Percentiles rank a stretch among this genome's conserved stretches.
These are phyloP conservation scores for Dasyprocta punctata DNA, from an alignment of 2,113 vertebrate species.

Conservation along the genomic window DNA sequence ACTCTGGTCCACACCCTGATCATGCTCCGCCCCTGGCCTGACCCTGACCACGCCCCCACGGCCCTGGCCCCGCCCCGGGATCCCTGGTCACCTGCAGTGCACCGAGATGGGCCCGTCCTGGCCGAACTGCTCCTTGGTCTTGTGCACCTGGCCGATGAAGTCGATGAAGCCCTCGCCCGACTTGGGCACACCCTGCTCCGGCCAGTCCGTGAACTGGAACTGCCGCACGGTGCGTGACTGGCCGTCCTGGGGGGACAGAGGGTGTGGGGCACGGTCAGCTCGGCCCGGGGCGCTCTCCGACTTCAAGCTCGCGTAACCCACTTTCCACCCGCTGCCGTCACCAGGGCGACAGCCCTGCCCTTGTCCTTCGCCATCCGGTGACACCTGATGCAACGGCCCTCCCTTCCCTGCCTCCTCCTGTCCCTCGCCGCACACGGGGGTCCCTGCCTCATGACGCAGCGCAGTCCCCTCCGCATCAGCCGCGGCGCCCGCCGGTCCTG, in stretches of 20 bases:
- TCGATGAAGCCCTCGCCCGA: constrained; percentile 98
- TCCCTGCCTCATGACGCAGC: too few species aligned
- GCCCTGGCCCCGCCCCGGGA: too few species aligned
- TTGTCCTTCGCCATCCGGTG: too few species aligned
- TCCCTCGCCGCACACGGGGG: background rate
- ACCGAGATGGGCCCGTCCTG: constrained; percentile 99
- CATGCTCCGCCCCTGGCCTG: too few species aligned
- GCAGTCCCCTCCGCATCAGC: background rate
- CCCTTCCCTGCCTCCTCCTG: background rate
- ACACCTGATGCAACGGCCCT: too few species aligned
- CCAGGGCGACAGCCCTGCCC: background rate
- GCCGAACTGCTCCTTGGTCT: constrained; percentile 99
- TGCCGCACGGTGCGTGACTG: constrained; percentile 98
- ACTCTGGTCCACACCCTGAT: constrained; percentile 53
- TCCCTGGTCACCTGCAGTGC: constrained; percentile 94
- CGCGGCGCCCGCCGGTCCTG: too few species aligned
- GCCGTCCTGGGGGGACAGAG: constrained; percentile 89
- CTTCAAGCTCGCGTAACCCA: background rate
- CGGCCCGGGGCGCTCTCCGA: too few species aligned
- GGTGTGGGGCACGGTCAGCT: background rate
- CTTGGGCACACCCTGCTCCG: constrained; percentile 97
- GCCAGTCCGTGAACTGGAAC: constrained; percentile 99
- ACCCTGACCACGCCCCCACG: too few species aligned
- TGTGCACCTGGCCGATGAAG: constrained; percentile 98
- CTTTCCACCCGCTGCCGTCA: background rate